A percentile compares a stretch with the other conserved stretches of the same genome.
These are phyloP conservation scores for Aradus depressus DNA, from an alignment of 2,888 invertebrate species.

Conservation along the genomic window DNA sequence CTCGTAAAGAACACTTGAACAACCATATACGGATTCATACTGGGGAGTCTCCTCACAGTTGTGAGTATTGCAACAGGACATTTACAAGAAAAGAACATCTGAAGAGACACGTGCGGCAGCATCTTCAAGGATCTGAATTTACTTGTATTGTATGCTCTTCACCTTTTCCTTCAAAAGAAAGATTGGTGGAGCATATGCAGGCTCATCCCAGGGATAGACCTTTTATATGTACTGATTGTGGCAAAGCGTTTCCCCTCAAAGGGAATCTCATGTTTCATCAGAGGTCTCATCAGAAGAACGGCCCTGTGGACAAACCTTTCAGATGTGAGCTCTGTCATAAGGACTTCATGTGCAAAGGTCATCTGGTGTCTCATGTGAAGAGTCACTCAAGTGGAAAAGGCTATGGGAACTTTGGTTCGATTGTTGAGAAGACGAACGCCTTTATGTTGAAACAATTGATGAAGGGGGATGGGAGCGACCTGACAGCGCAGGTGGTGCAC, in stretches of 20 bases:
- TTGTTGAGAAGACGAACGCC: slow-evolving; percentile 29
- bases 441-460: slow-evolving; percentile 33
- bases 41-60: slow-evolving; percentile 76
- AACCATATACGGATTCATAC: slow-evolving; percentile 74
- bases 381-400: slow-evolving; percentile 52
- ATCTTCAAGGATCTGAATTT: slow-evolving; percentile 53
- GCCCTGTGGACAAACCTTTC: slow-evolving; percentile 54
- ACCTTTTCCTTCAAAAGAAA: slow-evolving; percentile 62
- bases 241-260: slow-evolving; percentile 29
- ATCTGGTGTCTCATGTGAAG: slow-evolving; percentile 68
- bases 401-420: slow-evolving; percentile 27
- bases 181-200: slow-evolving; percentile 64
- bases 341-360: slow-evolving; percentile 81
- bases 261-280: slow-evolving; percentile 61
- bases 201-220: slow-evolving; percentile 69
- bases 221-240: slow-evolving; percentile 50
- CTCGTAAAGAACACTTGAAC: slow-evolving; percentile 33
- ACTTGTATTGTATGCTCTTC: slow-evolving; percentile 66
- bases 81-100: slow-evolving; percentile 79
- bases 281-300: slow-evolving; percentile 71
- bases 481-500: slow-evolving; percentile 29
- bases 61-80: slow-evolving; percentile 72
- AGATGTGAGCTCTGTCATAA: slow-evolving; percentile 74
- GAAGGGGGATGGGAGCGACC: slow-evolving; percentile 31
- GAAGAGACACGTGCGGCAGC: slow-evolving; percentile 57